phyloP scores from a whole-genome alignment of 2,113 vertebrate genomes.

The Catharus minimus region DNA sequence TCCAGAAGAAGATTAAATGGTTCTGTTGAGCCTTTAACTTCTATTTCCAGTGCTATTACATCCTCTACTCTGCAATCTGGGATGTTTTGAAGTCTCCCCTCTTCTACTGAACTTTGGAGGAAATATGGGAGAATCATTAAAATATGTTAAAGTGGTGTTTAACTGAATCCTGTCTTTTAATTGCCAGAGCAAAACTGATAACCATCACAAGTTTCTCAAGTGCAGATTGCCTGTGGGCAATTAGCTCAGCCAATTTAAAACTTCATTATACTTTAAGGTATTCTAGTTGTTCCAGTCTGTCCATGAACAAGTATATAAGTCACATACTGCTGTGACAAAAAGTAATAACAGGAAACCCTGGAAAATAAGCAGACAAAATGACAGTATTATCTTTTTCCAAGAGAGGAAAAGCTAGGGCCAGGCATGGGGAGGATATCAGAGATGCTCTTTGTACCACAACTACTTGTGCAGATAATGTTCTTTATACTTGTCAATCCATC shows the following conservation, averaged over 20 bases:
- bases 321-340: not conserved
- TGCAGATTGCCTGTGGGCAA: not conserved
- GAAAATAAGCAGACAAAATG: not conserved
- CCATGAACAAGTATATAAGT: not conserved
- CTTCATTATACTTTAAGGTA: not conserved
- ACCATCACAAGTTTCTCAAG: not conserved
- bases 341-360: not conserved
- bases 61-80: conserved; percentile 53
- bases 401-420: not conserved
- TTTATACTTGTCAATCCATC: not conserved
- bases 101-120: conserved; percentile 54
- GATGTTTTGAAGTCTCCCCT: not conserved
- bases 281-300: not conserved
- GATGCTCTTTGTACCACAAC: not conserved
- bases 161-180: not conserved
- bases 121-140: not conserved
- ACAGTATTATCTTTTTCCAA: not conserved
- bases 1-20: conserved; percentile 84
- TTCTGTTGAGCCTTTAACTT: conserved; percentile 86
- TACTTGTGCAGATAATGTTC: not conserved
- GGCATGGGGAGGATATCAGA: not conserved
- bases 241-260: not conserved
- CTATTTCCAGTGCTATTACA: conserved; percentile 83
- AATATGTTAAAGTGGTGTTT: not conserved
- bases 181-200: not conserved